A percentile compares a stretch with the other conserved stretches of the same genome.
Evolutionary conservation across 2,113 vertebrate genomes (phyloP).

Genomic region (Trochalopteron elliotii): DNA sequence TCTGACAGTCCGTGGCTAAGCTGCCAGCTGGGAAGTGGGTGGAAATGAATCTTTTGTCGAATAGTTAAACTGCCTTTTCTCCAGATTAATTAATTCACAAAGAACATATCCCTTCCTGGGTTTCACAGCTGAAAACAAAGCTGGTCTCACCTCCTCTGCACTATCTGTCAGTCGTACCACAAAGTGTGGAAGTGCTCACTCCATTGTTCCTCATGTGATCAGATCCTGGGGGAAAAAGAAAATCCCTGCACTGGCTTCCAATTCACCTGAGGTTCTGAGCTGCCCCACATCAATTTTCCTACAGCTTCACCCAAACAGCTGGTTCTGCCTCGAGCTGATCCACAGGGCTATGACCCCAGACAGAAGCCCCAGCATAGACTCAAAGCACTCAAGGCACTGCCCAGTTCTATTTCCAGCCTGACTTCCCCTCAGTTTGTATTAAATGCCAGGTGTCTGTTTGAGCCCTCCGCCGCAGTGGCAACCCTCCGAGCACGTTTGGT

Average conservation of each 20-base stretch:
- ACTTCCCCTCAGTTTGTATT: background rate
- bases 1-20: slow-evolving; percentile 9
- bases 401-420: background rate
- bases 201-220: background rate
- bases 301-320: background rate
- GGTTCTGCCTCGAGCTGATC: background rate
- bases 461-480: background rate
- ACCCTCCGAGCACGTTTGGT: background rate
- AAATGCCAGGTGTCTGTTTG: background rate
- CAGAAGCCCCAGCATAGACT: background rate
- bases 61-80: slow-evolving; percentile 12
- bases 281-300: background rate
- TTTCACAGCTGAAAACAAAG: slow-evolving; percentile 37
- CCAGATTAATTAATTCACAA: slow-evolving; percentile 38
- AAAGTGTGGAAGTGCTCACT: background rate
- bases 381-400: background rate
- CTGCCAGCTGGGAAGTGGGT: slow-evolving; percentile 50
- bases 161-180: background rate
- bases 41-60: slow-evolving; percentile 34
- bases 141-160: background rate
- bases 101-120: background rate
- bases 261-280: background rate
- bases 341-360: background rate
- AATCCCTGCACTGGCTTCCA: background rate
- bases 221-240: background rate